Conservation (phyloP, 2,113 vertebrate genomes). For the Melospiza georgiana region DNA sequence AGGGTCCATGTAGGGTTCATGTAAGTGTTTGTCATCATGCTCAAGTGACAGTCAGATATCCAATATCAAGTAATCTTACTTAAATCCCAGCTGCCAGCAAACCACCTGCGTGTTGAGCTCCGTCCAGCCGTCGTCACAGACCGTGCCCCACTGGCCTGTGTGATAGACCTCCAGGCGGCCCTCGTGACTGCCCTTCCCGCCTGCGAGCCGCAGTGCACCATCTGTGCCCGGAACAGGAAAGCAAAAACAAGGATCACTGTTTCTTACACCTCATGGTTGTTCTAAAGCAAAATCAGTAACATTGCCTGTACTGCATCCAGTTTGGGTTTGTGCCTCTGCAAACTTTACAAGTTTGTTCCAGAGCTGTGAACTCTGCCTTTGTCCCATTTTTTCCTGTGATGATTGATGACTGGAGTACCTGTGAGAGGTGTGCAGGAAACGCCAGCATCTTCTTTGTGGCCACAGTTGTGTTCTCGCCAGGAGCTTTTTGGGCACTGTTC, state of each 20-base stretch:
- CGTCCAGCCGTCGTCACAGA: constrained; percentile 93
- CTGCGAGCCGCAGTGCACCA: constrained; percentile 82
- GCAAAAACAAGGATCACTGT: background rate
- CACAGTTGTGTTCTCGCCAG: constrained; percentile 95
- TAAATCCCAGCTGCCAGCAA: constrained; percentile 92
- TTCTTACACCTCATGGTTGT: background rate
- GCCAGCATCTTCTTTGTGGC: constrained; percentile 91
- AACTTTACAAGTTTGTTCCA: background rate
- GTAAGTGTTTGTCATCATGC: background rate
- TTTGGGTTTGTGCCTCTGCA: background rate
- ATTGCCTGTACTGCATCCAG: background rate
- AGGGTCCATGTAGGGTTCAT: background rate
- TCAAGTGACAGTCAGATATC: background rate
- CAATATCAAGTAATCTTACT: constrained; percentile 74
- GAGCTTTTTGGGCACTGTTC: constrained; percentile 90
- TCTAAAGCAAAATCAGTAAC: background rate
- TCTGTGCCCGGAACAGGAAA: constrained; percentile 74
- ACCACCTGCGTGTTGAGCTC: constrained; percentile 86
- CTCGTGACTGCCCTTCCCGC: constrained; percentile 79
- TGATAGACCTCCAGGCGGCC: constrained; percentile 89
- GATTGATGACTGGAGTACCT: constrained; percentile 70
- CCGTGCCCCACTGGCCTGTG: constrained; percentile 87
- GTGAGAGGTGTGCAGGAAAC: constrained; percentile 89
- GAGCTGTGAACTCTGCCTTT: background rate
- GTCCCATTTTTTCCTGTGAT: background rate